phyloP scores from a whole-genome alignment of 2,888 invertebrate species.

The Limnephilus lunatus region DNA sequence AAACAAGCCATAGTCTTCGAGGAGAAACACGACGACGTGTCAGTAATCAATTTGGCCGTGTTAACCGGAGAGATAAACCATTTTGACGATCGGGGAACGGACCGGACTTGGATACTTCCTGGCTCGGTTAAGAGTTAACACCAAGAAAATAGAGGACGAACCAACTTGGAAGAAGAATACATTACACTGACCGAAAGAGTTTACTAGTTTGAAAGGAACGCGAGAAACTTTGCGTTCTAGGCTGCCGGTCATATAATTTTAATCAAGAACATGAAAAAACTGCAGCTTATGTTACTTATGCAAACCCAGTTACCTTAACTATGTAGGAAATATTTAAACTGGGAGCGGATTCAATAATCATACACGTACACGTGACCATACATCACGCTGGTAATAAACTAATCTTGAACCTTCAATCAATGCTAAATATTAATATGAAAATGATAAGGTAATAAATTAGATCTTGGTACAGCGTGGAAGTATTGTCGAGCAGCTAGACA shows the following conservation, averaged over 20 bases:
- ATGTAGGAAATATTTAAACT: conserved; percentile 28
- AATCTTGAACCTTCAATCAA: neutral
- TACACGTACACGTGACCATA: neutral
- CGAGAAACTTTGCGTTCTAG: conserved; percentile 49
- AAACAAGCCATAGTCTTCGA: conserved; percentile 14
- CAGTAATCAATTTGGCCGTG: conserved; percentile 33
- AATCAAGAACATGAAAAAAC: neutral
- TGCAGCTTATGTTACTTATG: neutral
- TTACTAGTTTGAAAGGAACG: conserved; percentile 18
- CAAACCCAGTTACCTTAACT: neutral
- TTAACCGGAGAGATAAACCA: neutral
- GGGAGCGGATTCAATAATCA: neutral
- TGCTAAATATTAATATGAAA: conserved; percentile 13
- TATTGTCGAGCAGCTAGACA: neutral
- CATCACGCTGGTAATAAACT: neutral
- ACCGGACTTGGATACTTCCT: conserved; percentile 5
- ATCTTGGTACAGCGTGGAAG: neutral
- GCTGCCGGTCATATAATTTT: conserved; percentile 36
- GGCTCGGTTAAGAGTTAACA: neutral
- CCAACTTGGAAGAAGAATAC: conserved; percentile 31
- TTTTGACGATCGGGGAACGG: conserved; percentile 6
- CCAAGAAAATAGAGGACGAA: conserved; percentile 32
- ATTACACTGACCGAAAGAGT: conserved; percentile 16
- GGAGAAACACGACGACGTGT: conserved; percentile 20
- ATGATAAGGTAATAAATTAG: neutral